Base-by-base conservation (phyloP, 2,113 vertebrate genomes). In the Archilochus colubris region DNA sequence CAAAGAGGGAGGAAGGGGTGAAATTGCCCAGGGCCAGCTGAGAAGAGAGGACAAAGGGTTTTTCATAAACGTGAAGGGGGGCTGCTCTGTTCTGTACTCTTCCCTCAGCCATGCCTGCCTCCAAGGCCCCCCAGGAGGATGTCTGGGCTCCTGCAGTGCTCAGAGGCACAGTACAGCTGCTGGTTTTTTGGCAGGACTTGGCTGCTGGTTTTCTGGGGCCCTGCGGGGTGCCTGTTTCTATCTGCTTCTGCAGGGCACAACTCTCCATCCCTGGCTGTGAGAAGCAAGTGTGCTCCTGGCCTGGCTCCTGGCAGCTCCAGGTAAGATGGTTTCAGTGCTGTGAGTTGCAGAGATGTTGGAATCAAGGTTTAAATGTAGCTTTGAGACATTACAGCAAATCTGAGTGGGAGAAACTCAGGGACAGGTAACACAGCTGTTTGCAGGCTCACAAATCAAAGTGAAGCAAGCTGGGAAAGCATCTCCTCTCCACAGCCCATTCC, bases 121-220 rank as follows among this genome's bases (percentile, higher is more conserved):
- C 57, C 44, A 30, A 70, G 62, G 62, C 57, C 28, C 38, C 18
- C 67, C 10, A 25, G 1, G 31, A 3, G 38, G 33, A 59, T 77
- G 76, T 17, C n/a, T 36, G 62, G 27, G 54, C 66, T 50, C n/a
- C 40, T 13, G 73, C 4, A 0, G 3, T 3, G 43, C 67, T 28
- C 8, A 0, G 46, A 4, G 53, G 9, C 25, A 12, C 0, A 0
- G 0, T 25, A 19, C 8, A 5, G 40, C 80, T 33, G 61, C 5
- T 6, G 15, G 48, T 50, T 7, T 38, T 6, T 18, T 46, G 46
- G 17, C 46, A 48, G 18, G 15, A 48, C 46, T 46, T 18, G 6
- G 20, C 48, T 22, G 48, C 48, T 50, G 22, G 15, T 54, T 25
- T 54, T 28, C 10, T 7, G 67, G 1, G 5, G 55, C 54, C 38